These are phyloP conservation scores for Drosophila fuyamai DNA, from an alignment of 1,140 invertebrate genomes.

Conservation along the genomic window DNA sequence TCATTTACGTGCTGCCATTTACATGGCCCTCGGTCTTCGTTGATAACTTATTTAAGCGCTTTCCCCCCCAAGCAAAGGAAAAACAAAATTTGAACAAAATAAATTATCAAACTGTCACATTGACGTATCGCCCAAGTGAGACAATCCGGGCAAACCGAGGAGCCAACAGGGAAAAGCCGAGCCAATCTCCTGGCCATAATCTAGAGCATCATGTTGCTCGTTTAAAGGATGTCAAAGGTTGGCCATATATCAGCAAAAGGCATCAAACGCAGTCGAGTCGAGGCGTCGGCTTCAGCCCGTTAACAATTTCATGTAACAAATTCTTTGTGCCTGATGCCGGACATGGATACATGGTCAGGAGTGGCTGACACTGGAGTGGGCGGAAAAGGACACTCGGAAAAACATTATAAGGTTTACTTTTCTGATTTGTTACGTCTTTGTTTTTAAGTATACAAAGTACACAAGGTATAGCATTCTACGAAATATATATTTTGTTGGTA, in stretches of 20 bases:
- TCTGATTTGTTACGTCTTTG: too few species aligned
- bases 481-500: neutral
- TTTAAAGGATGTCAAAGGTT: slow-evolving; percentile 83
- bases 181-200: slow-evolving; percentile 73
- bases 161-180: slow-evolving; percentile 27
- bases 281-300: slow-evolving; percentile 61
- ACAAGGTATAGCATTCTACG: neutral
- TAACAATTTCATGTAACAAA: slow-evolving; percentile 83
- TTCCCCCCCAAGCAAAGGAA: slow-evolving; percentile 27
- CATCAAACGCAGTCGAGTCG: slow-evolving; percentile 75
- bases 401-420: neutral
- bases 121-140: slow-evolving; percentile 73
- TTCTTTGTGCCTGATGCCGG: slow-evolving; percentile 73
- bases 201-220: slow-evolving; percentile 82
- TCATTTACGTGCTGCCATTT: slow-evolving; percentile 81
- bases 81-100: slow-evolving; percentile 79
- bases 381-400: slow-evolving; percentile 8
- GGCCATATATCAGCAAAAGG: slow-evolving; percentile 78
- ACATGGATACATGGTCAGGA: slow-evolving; percentile 61
- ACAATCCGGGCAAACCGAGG: slow-evolving; percentile 34
- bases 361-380: slow-evolving; percentile 15
- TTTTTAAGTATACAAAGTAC: too few species aligned
- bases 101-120: slow-evolving; percentile 83
- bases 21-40: slow-evolving; percentile 57
- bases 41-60: slow-evolving; percentile 80